Evolutionary conservation across 2,797 vertebrate species (phyloP).

Genomic region (Notolabrus celidotus): DNA sequence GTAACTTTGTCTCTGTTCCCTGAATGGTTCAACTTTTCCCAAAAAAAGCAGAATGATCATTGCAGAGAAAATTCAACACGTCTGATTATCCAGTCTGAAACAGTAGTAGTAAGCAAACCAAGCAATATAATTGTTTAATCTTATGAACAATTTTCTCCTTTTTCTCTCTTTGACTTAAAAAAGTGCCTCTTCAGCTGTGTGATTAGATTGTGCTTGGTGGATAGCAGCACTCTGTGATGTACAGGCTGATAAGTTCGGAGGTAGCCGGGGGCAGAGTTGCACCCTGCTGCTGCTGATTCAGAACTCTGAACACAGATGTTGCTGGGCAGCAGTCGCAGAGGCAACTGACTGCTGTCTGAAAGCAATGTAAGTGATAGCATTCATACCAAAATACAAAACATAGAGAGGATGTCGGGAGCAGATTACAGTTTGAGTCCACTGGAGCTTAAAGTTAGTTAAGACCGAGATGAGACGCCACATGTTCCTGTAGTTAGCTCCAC

Average conservation of each 20-base stretch:
- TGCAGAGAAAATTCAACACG: background rate
- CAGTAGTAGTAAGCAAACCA: background rate
- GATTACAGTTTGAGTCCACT: background rate
- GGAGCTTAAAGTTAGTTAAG: no score
- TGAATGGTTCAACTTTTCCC: background rate
- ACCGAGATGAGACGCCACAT: background rate
- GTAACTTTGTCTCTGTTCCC: background rate
- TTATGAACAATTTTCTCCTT: background rate
- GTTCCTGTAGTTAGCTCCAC: slow-evolving; percentile 1
- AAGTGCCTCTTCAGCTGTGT: background rate
- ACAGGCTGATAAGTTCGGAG: background rate
- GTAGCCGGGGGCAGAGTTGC: background rate
- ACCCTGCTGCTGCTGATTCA: background rate
- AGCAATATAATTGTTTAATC: background rate
- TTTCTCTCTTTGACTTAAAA: background rate
- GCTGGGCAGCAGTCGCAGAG: background rate
- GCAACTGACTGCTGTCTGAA: background rate
- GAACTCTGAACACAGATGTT: background rate
- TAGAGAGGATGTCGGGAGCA: background rate
- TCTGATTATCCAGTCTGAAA: background rate
- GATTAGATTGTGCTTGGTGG: background rate
- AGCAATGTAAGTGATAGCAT: background rate
- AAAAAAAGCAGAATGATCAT: background rate
- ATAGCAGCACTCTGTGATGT: background rate
- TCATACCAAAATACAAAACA: background rate